Conservation (phyloP, 2,113 vertebrate genomes). For the Trogon surrucura region DNA sequence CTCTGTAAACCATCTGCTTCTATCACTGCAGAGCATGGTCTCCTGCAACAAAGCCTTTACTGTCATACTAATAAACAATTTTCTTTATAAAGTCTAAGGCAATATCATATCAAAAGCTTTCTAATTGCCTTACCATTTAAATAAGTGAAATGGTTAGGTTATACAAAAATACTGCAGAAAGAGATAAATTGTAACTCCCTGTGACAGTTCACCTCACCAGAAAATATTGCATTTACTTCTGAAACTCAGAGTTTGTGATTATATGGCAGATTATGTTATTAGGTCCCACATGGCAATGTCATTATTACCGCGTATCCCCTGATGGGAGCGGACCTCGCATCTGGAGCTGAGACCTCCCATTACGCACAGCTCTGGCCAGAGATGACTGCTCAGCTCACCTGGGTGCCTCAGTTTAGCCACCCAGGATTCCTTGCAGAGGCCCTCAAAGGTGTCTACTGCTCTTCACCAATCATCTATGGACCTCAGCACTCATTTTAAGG, state of each 20-base stretch:
- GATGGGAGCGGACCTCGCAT: not conserved
- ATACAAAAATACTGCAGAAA: not conserved
- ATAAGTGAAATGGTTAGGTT: not conserved
- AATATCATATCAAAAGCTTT: slow-evolving; percentile 10
- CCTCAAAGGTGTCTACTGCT: not conserved
- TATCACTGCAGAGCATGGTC: slow-evolving; percentile 34
- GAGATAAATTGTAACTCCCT: not conserved
- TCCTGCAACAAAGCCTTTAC: slow-evolving; percentile 22
- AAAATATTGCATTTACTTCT: slow-evolving; percentile 2
- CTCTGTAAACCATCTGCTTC: slow-evolving; percentile 70
- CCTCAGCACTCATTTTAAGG: not conserved
- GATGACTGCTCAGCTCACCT: not conserved
- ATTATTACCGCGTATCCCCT: not conserved
- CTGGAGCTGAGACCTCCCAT: not conserved
- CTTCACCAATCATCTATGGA: not conserved
- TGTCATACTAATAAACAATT: slow-evolving; percentile 13
- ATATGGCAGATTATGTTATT: not conserved
- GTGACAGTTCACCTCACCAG: not conserved
- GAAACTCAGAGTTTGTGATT: not conserved
- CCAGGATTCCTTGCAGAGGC: not conserved
- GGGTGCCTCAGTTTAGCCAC: not conserved
- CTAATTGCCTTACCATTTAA: slow-evolving; percentile 25
- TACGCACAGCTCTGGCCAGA: not conserved
- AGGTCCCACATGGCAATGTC: not conserved
- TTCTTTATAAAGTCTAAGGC: not conserved